phyloP scores from a whole-genome alignment of 2,888 invertebrate genomes.

The Brenthis daphne region DNA sequence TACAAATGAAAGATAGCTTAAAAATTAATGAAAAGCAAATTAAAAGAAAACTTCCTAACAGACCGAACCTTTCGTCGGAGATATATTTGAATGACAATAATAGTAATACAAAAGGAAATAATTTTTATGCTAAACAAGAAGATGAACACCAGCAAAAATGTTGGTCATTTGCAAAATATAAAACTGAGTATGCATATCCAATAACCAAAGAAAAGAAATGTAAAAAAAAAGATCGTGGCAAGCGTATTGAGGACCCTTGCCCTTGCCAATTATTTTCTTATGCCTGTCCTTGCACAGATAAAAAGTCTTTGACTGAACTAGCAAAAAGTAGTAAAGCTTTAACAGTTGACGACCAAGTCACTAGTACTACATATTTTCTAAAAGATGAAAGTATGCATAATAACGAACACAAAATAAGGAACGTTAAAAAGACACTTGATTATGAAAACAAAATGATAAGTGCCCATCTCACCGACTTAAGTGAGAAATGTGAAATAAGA shows the following conservation, averaged over 20 bases:
- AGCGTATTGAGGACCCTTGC: constrained; percentile 60
- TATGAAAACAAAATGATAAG: constrained; percentile 54
- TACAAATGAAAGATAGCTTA: constrained; percentile 49
- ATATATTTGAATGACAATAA: constrained; percentile 59
- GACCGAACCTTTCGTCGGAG: constrained; percentile 56
- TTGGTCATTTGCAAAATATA: constrained; percentile 67
- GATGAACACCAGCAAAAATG: constrained; percentile 55
- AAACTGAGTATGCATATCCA: constrained; percentile 59
- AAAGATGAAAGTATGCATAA: constrained; percentile 38
- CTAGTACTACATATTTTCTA: constrained; percentile 42
- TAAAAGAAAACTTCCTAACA: constrained; percentile 47
- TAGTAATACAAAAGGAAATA: constrained; percentile 41
- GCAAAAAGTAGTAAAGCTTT: constrained; percentile 41
- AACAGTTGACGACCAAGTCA: constrained; percentile 40
- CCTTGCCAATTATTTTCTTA: constrained; percentile 70
- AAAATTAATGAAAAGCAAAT: constrained; percentile 49
- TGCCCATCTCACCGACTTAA: constrained; percentile 41
- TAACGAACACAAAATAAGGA: constrained; percentile 42
- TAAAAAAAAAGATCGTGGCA: constrained; percentile 55
- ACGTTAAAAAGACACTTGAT: constrained; percentile 40
- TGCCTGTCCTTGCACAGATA: constrained; percentile 60
- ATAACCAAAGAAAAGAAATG: constrained; percentile 52
- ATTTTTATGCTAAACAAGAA: constrained; percentile 42
- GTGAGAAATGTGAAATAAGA: constrained; percentile 22
- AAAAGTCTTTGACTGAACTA: constrained; percentile 42